Base-by-base conservation (phyloP, 2,888 invertebrate genomes). In the Pasiphila rectangulata region DNA sequence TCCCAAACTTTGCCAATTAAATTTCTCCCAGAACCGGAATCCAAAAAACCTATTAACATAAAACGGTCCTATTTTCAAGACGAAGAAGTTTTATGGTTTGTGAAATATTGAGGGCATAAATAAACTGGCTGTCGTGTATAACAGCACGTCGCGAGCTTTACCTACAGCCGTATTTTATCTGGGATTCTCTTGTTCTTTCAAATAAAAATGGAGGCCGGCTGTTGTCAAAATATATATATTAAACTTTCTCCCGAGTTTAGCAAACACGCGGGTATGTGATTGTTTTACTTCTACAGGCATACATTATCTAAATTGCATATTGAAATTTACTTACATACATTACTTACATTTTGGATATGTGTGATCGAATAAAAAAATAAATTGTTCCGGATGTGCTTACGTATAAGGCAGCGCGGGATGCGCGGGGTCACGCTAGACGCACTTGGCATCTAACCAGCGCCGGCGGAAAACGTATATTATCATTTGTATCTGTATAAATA, bases 31-130 rank as follows among this genome's bases (percentile, higher is more conserved):
- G 51, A 53, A 57, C 58, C n/a, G 61, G 64, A 64, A 65, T 68
- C 46, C 57, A 67, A 73, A 69, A 74, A 74, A 83, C 78, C 75
- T 83, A 81, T 83, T 82, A 83, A 78, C 81, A 77, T 83, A 82
- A 84, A 85, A 79, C 79, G 74, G 80, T 81, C 72, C 78, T 80
- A 79, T 82, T 84, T 83, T 78, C 76, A 75, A 75, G 75, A 69
- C 75, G 67, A 69, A 69, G 71, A 82, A 84, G 81, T 85, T 85
- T 86, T 85, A 85, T 83, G 85, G 82, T 81, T 85, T 85, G 84
- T 86, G 81, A 86, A 85, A 86, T 86, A 85, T 86, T 83, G 83
- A 75, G 80, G 77, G 72, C 77, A 85, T 86, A 86, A 86, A 86
- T 86, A 86, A 86, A 69, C 72, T 66, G 64, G 72, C 77, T 82